phyloP scores from a whole-genome alignment of 2,113 vertebrate species.

The Oceanodroma tethys region DNA sequence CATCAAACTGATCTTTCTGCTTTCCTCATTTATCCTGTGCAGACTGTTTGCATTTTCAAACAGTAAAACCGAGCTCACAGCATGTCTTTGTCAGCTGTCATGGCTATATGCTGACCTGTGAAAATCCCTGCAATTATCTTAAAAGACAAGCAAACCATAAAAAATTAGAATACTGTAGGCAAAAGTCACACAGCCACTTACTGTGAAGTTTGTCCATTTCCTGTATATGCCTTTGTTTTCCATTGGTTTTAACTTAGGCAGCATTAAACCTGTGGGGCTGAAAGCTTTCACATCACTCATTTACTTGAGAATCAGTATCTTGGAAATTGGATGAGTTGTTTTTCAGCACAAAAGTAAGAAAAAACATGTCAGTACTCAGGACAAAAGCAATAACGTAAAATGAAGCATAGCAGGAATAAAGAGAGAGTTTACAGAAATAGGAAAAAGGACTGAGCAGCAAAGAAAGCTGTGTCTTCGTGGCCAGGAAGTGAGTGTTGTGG shows the following conservation, averaged over 20 bases:
- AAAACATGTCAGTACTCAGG: background rate
- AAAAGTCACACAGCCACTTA: background rate
- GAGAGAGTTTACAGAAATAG: background rate
- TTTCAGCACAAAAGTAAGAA: background rate
- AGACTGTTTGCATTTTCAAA: background rate
- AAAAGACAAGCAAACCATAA: background rate
- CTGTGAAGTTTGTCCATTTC: background rate
- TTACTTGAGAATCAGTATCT: background rate
- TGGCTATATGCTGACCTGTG: background rate
- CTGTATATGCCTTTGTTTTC: background rate
- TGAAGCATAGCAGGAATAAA: background rate
- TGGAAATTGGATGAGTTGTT: background rate
- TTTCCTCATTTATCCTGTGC: background rate
- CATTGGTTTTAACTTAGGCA: background rate
- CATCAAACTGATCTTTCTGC: background rate
- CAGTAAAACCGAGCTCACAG: background rate
- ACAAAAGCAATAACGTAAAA: background rate
- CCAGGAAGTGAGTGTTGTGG: fast-evolving
- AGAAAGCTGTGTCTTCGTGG: background rate
- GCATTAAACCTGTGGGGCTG: background rate
- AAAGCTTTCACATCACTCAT: background rate
- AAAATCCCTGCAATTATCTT: background rate
- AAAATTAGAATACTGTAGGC: background rate
- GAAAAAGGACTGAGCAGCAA: background rate
- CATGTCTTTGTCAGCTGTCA: background rate